Evolutionary conservation across 2,113 vertebrate species (phyloP), one percentile per base, ranked within the genome.

Genomic region (Aythya baeri): DNA sequence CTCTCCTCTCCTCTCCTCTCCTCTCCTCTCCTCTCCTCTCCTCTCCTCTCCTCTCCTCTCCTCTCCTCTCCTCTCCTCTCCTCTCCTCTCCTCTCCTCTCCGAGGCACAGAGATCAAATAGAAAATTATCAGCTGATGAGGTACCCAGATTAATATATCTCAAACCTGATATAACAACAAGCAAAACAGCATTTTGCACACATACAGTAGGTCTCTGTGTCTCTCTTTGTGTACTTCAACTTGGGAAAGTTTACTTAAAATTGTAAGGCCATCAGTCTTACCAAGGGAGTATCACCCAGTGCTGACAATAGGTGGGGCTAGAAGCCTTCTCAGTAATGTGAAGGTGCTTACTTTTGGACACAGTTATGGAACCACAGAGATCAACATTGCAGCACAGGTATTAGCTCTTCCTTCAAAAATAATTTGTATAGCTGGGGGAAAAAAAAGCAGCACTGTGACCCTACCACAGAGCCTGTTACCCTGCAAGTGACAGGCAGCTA

Each of bases 281-380:
- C 9, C 44, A 52, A n/a, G 49, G 27, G 57, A 63, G 0, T 16
- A n/a, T 11, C 57, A 83, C n/a, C 22, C 46, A 61, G 43, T 46
- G 18, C 52, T 74, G 92, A 86, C 66, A 81, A 81, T 43, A 96
- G 85, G 70, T 86, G 76, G 95, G 66, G 68, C 76, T 90, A 96
- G 61, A 91, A 81, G 43, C 14, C 49, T 83, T 81, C 32, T 32
- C 32, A 49, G 46, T 8, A 61, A 43, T 2, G 17, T 32, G 62
- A 70, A 71, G 50, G 27, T 11, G 17, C 26, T 59, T 52, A 67
- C 36, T 81, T 83, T 86, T 57, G 57, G 82, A 50, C 57, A 36
- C n/a, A 71, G 18, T 31, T 77, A 29, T n/a, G 75, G 82, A 83
- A 83, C 20, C 27, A 57, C 17, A 75, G 43, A 76, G 25, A 36